These are phyloP conservation scores for Molanna angustata DNA, from an alignment of 2,888 invertebrate species.

Conservation along the genomic window DNA sequence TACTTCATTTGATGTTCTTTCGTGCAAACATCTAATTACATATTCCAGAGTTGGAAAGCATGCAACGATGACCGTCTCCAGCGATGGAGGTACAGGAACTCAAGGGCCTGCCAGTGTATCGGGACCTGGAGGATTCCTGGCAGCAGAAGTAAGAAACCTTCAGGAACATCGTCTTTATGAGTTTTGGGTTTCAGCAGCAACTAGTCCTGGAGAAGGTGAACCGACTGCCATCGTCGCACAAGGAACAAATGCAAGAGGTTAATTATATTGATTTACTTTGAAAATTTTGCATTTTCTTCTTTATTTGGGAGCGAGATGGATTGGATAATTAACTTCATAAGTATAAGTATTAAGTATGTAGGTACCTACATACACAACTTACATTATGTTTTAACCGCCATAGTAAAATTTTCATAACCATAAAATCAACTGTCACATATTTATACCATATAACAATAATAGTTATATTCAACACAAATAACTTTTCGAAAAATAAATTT, in stretches of 20 bases:
- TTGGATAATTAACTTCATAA: too few relatives aligned
- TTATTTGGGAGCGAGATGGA: too few relatives aligned
- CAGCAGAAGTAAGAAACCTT: conserved; percentile 65
- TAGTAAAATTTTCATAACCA: too few relatives aligned
- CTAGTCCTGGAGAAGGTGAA: conserved; percentile 63
- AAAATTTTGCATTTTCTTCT: background rate
- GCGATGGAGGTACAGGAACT: conserved; percentile 20
- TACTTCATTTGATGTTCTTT: too few relatives aligned
- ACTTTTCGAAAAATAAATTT: too few relatives aligned
- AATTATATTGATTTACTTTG: background rate
- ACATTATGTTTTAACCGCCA: too few relatives aligned
- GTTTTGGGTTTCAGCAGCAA: conserved; percentile 85
- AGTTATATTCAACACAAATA: too few relatives aligned
- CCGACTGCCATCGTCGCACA: conserved; percentile 72
- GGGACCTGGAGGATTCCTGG: conserved; percentile 26
- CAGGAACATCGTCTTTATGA: conserved; percentile 73
- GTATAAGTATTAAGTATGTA: too few relatives aligned
- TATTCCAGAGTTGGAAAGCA: conserved; percentile 28
- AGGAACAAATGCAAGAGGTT: conserved; percentile 68
- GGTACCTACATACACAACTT: too few relatives aligned
- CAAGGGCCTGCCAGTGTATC: conserved; percentile 16
- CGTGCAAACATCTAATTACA: too few relatives aligned
- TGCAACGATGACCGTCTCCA: conserved; percentile 24
- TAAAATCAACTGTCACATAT: too few relatives aligned
- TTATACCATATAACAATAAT: too few relatives aligned